Evolutionary conservation across 2,888 invertebrate species (phyloP).

Genomic region (Mesorhabditis sp.): DNA sequence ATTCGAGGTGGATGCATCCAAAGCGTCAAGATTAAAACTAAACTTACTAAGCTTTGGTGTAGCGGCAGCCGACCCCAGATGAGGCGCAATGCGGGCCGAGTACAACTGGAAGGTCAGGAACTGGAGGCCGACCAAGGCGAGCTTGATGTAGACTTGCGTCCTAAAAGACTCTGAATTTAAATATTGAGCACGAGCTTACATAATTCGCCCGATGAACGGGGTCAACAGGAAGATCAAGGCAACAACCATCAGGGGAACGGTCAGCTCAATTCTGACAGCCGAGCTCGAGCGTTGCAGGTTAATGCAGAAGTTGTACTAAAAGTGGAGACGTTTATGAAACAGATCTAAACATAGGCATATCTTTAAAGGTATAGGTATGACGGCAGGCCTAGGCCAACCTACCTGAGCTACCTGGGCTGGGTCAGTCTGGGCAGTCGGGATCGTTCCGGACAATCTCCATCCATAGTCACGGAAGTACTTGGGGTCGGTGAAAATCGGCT

Average conservation of each 20-base stretch:
- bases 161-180: neutral
- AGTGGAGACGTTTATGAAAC: neutral
- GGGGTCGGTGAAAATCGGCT: constrained; percentile 56
- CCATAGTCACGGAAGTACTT: constrained; percentile 57
- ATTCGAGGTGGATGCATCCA: neutral
- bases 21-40: neutral
- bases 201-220: constrained; percentile 49
- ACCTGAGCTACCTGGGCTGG: constrained; percentile 46
- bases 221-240: constrained; percentile 51
- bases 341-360: neutral
- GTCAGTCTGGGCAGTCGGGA: constrained; percentile 47
- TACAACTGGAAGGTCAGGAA: constrained; percentile 54
- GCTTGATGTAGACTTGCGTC: constrained; percentile 45
- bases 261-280: constrained; percentile 47
- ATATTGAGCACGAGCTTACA: constrained; percentile 20
- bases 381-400: constrained; percentile 41
- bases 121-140: constrained; percentile 53
- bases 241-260: constrained; percentile 46
- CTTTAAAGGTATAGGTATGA: constrained; percentile 28
- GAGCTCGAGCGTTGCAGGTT: constrained; percentile 53
- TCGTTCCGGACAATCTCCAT: constrained; percentile 50
- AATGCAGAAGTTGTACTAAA: constrained; percentile 48
- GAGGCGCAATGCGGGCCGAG: constrained; percentile 50
- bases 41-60: constrained; percentile 50
- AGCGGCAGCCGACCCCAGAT: constrained; percentile 46